phyloP scores from a whole-genome alignment of 2,888 invertebrate genomes.

The Doris montereyensis region DNA sequence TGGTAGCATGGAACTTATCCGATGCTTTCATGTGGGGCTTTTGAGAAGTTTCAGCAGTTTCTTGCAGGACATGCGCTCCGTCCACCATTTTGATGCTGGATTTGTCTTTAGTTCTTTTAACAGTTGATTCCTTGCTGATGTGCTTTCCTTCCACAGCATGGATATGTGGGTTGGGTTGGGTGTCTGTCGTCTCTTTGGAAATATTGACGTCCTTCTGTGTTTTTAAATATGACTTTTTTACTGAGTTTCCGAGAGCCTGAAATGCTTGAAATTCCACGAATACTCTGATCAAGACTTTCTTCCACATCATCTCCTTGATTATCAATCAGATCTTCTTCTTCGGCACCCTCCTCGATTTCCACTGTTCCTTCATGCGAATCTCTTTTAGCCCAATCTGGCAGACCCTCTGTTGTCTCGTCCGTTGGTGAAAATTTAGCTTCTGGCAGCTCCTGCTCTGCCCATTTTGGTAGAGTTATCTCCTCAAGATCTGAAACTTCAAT shows the following conservation, averaged over 20 bases:
- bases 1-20: conserved; percentile 50
- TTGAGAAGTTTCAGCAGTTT: conserved; percentile 49
- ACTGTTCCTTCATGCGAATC: conserved; percentile 39
- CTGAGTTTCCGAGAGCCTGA: neutral
- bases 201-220: conserved; percentile 42
- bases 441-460: too few relatives aligned
- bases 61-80: conserved; percentile 48
- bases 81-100: conserved; percentile 48
- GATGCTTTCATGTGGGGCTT: conserved; percentile 42
- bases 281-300: neutral
- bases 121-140: conserved; percentile 16
- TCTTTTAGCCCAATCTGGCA: conserved; percentile 48
- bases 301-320: conserved; percentile 8
- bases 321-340: conserved; percentile 26
- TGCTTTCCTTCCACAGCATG: conserved; percentile 31
- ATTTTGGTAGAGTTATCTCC: neutral
- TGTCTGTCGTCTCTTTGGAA: conserved; percentile 44
- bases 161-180: conserved; percentile 7
- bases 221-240: neutral
- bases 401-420: conserved; percentile 7
- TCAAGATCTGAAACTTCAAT: conserved; percentile 36
- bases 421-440: too few relatives aligned
- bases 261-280: neutral
- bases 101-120: too few relatives aligned
- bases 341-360: conserved; percentile 37